Evolutionary conservation across 2,113 vertebrate species (phyloP).

Genomic region (Bujurquina vittata): DNA sequence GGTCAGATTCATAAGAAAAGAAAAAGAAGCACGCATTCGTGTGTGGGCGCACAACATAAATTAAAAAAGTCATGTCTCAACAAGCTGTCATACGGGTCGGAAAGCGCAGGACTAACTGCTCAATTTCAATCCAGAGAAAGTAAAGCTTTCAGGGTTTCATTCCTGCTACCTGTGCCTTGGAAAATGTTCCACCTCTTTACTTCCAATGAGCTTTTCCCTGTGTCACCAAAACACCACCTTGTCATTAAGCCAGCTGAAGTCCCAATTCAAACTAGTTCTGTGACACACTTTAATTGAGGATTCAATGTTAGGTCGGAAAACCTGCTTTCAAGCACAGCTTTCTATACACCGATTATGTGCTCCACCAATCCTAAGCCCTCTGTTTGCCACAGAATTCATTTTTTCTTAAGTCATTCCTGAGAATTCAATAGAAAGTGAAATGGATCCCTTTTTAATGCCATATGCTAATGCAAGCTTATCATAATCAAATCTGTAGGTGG

Average conservation of each 20-base stretch:
- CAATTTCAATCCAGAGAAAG: conserved; percentile 43
- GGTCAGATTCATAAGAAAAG: conserved; percentile 6
- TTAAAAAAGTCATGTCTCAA: conserved; percentile 30
- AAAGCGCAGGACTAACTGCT: conserved; percentile 47
- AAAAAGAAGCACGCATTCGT: neutral
- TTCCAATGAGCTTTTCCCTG: conserved; percentile 69
- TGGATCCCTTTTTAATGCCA: conserved; percentile 73
- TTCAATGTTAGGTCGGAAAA: conserved; percentile 74
- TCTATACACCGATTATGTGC: conserved; percentile 79
- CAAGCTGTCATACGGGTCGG: conserved; percentile 33
- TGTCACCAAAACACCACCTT: conserved; percentile 65
- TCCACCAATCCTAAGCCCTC: conserved; percentile 77
- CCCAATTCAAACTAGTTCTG: conserved; percentile 77
- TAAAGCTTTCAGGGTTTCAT: conserved; percentile 53
- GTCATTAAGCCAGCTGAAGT: conserved; percentile 79
- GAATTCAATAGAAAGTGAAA: conserved; percentile 78
- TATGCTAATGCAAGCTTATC: conserved; percentile 78
- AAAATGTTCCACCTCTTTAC: conserved; percentile 72
- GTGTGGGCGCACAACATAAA: conserved; percentile 2
- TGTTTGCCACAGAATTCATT: conserved; percentile 75
- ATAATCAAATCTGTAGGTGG: conserved; percentile 78
- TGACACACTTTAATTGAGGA: conserved; percentile 80
- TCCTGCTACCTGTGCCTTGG: conserved; percentile 54
- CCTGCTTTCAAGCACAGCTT: conserved; percentile 78
- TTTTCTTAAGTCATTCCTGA: conserved; percentile 71